Percentiles rank a stretch among this genome's conserved stretches.
These are phyloP conservation scores for Catocala sponsa DNA, from an alignment of 2,888 invertebrate genomes.

Conservation along the genomic window DNA sequence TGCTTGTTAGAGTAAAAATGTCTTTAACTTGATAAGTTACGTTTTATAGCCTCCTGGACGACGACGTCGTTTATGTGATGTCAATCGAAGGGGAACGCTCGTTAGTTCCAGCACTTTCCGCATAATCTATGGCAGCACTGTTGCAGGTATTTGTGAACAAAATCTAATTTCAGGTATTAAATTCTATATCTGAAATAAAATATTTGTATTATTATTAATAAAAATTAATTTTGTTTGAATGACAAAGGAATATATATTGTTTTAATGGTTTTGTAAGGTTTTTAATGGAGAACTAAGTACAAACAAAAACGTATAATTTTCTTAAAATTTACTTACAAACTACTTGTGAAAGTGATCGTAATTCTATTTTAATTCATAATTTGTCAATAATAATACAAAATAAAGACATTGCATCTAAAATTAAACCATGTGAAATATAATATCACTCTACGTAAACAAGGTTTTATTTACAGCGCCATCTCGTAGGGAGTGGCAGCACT, in stretches of 20 bases:
- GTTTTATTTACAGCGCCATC: constrained; percentile 70
- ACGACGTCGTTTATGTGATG: constrained; percentile 52
- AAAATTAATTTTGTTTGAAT: too few relatives aligned
- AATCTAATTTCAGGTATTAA: constrained; percentile 12
- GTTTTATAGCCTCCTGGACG: constrained; percentile 67
- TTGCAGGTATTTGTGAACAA: constrained; percentile 26
- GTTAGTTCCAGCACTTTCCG: constrained; percentile 72
- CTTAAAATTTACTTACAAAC: too few relatives aligned
- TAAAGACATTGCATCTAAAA: too few relatives aligned
- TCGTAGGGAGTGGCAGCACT: constrained; percentile 77
- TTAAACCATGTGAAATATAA: neutral
- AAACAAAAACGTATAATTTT: too few relatives aligned
- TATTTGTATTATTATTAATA: too few relatives aligned
- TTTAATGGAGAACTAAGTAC: too few relatives aligned
- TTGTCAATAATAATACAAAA: too few relatives aligned
- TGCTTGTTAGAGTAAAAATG: constrained; percentile 56
- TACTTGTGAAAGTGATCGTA: too few relatives aligned
- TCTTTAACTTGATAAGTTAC: constrained; percentile 62
- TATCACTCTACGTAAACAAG: neutral
- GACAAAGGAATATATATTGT: too few relatives aligned
- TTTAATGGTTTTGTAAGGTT: too few relatives aligned
- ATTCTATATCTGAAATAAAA: too few relatives aligned
- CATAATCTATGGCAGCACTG: constrained; percentile 65
- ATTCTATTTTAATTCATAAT: too few relatives aligned
- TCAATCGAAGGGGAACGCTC: constrained; percentile 44